phyloP scores from a whole-genome alignment of 2,113 vertebrate species.

The Cettia cetti region DNA sequence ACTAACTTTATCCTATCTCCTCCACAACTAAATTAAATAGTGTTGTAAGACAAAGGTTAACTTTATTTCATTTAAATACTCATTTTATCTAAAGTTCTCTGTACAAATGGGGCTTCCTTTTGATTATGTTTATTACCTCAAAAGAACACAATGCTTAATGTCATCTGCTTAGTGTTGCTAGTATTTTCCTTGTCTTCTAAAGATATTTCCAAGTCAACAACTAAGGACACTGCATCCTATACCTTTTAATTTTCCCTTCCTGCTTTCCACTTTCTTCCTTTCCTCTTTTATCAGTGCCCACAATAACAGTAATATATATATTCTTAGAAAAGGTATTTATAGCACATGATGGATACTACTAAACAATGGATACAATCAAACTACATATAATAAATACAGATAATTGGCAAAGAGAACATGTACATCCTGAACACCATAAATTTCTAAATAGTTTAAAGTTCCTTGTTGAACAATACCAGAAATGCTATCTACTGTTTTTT shows the following conservation, averaged over 20 bases:
- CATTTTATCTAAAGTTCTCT: background rate
- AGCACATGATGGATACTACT: background rate
- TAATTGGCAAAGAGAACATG: background rate
- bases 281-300: background rate
- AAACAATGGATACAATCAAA: background rate
- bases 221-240: background rate
- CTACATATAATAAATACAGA: background rate
- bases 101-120: background rate
- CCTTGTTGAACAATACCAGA: background rate
- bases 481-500: background rate
- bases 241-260: background rate
- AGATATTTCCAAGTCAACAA: background rate
- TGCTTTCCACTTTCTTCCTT: background rate
- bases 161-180: background rate
- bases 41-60: background rate
- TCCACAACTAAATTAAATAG: background rate
- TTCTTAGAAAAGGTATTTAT: background rate
- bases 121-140: background rate
- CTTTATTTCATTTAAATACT: background rate
- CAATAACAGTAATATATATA: background rate
- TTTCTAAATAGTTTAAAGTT: background rate
- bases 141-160: background rate
- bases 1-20: background rate
- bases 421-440: background rate
- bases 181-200: background rate